Percentiles rank a stretch among this genome's conserved stretches.
Evolutionary conservation across 2,888 invertebrate species (phyloP).

Genomic region (Mactromeris polynyma): DNA sequence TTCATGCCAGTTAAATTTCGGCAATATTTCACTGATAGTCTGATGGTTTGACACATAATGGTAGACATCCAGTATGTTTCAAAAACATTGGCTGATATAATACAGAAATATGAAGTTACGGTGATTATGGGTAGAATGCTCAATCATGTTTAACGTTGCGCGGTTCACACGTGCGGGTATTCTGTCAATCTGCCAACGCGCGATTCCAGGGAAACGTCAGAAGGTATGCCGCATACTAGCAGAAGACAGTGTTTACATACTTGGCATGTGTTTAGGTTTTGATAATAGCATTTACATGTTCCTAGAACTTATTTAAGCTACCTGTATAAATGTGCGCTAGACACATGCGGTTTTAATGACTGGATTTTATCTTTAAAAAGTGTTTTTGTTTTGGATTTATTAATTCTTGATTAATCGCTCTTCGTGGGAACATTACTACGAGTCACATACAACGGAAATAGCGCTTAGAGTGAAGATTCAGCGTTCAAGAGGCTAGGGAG

Average conservation of each 20-base stretch:
- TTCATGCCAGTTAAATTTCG: too few species aligned
- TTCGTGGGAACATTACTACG: background rate
- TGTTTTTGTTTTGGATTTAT: background rate
- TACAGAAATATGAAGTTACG: background rate
- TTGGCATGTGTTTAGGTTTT: background rate
- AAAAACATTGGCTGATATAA: background rate
- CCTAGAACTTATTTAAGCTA: background rate
- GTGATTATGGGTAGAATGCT: background rate
- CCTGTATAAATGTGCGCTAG: background rate
- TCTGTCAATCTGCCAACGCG: background rate
- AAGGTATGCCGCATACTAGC: background rate
- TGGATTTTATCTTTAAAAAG: background rate
- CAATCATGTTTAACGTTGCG: slow-evolving; percentile 9
- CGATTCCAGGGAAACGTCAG: background rate
- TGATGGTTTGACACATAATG: too few species aligned
- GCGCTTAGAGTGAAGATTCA: background rate
- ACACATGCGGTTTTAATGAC: background rate
- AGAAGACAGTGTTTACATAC: slow-evolving; percentile 4
- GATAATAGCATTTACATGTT: slow-evolving; percentile 5
- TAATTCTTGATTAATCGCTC: background rate
- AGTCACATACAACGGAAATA: background rate
- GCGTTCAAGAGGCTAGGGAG: background rate
- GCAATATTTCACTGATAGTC: too few species aligned
- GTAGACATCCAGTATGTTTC: background rate
- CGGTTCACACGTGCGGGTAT: slow-evolving; percentile 4